Percentiles rank a stretch among this genome's conserved stretches.
phyloP scores from a whole-genome alignment of 92 coral and sea anemone genomes.

The Plumapathes pennacea region DNA sequence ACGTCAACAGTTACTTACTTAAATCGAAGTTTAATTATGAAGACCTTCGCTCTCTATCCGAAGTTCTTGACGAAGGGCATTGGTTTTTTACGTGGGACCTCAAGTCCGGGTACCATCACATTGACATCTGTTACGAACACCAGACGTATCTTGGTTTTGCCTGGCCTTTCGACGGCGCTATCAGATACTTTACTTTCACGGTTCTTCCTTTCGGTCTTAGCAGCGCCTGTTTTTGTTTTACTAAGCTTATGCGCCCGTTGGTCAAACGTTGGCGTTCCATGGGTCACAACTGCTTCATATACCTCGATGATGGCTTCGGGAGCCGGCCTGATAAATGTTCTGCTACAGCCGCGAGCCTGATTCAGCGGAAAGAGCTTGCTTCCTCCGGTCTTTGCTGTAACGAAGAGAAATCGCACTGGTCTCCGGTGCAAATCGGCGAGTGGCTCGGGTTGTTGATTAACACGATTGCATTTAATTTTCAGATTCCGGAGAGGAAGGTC shows the following conservation, averaged over 20 bases:
- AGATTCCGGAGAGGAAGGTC: constrained; percentile 42
- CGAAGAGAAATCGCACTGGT: constrained; percentile 58
- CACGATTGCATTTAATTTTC: constrained; percentile 46
- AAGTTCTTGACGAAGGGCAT: constrained; percentile 50
- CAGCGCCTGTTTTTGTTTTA: constrained; percentile 59
- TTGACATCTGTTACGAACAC: constrained; percentile 51
- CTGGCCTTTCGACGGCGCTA: constrained; percentile 39
- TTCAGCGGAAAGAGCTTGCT: constrained; percentile 56
- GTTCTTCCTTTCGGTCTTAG: constrained; percentile 64
- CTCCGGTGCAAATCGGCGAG: constrained; percentile 59
- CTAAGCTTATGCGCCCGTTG: constrained; percentile 60
- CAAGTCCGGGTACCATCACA: constrained; percentile 65
- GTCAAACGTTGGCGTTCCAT: constrained; percentile 69
- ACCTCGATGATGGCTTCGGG: constrained; percentile 66
- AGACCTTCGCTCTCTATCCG: constrained; percentile 53
- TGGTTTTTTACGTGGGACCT: constrained; percentile 72
- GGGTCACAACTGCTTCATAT: constrained; percentile 58
- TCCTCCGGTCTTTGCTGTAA: constrained; percentile 43
- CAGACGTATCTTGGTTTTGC: constrained; percentile 57
- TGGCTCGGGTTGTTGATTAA: constrained; percentile 65
- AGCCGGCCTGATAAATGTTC: constrained; percentile 52
- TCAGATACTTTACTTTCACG: constrained; percentile 45
- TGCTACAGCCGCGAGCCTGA: constrained; percentile 52
- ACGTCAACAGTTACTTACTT: constrained; percentile 34
- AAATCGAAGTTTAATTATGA: constrained; percentile 46